Evolutionary conservation across 2,888 invertebrate species (phyloP), one percentile per base, ranked within the genome.

Genomic region (Nemotelus nigrinus): DNA sequence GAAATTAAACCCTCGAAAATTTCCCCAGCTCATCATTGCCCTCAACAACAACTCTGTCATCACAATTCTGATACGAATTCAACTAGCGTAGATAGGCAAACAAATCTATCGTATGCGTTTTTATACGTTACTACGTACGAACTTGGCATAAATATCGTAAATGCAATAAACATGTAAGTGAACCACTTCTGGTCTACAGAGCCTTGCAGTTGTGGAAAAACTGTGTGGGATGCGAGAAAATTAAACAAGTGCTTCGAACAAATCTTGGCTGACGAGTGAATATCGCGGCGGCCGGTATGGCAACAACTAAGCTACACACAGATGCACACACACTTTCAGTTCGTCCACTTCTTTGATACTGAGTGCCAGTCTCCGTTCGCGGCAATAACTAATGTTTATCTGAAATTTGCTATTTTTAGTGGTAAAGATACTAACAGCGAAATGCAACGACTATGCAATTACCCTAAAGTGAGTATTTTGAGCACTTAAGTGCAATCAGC

Each of bases 381-480:
- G 57, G 44, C 71, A 41, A 53, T 55, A 71, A 71, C 55, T 71
- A 71, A 71, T 71, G 71, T 71, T 71, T 71, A 71, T 71, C 71
- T 71, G 57, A 71, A 71, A 53, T 65, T 65, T 65, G 65, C 71
- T 71, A 71, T 71, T 71, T 71, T 71, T 55, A 71, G 57, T 71
- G 47, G 10, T 7, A 65, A n/a, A 39, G 45, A 10, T 47, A 63
- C 10, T 57, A 41, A 7, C 43, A 7, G 44, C 7, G 10, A 6
- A n/a, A 10, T 25, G 25, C 58, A 25, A 25, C 58, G n/a, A n/a
- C 58, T 10, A 5, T 8, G 55, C 71, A 71, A 55, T 71, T 71
- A 71, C 71, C 71, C 43, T 10, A 71, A 71, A 71, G 71, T 55
- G 71, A 71, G 71, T 71, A 71, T 71, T 71, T 71, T 55, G 44